phyloP scores from a whole-genome alignment of 2,888 invertebrate species.

The Aphodius sticticus region DNA sequence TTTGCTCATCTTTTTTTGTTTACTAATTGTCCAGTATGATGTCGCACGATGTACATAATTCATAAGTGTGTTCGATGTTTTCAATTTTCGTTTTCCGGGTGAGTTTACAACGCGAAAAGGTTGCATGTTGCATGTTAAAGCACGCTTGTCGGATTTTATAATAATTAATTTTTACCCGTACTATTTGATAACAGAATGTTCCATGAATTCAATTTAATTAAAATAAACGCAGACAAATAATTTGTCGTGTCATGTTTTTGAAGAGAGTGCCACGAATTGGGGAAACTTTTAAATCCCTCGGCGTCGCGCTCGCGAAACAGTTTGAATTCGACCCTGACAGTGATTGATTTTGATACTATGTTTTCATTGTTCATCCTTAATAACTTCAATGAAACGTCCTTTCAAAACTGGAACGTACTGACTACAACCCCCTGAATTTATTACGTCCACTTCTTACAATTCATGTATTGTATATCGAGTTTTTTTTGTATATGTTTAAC shows the following conservation, averaged over 20 bases:
- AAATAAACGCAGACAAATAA: no score
- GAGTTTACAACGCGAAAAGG: neutral
- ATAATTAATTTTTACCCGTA: neutral
- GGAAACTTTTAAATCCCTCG: no score
- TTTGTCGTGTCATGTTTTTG: neutral
- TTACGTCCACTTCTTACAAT: no score
- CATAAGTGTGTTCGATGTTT: conserved; percentile 1
- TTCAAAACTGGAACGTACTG: no score
- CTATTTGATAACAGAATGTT: neutral
- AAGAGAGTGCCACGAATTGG: neutral
- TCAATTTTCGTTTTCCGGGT: conserved; percentile 5
- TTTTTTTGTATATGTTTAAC: no score
- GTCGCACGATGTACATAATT: conserved; percentile 6
- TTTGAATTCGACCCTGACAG: neutral
- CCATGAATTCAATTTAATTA: no score
- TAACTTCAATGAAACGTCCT: neutral
- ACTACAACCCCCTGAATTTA: no score
- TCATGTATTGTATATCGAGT: no score
- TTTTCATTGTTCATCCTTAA: neutral
- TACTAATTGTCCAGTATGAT: conserved; percentile 5
- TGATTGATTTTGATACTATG: neutral
- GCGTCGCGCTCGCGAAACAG: neutral
- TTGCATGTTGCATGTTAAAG: conserved; percentile 23
- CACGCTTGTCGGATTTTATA: conserved; percentile 18
- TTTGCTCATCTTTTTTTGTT: conserved; percentile 13